Percentiles rank a stretch among this genome's conserved stretches.
Evolutionary conservation across 2,113 vertebrate genomes (phyloP).

Genomic region (Leptobrachium ailaonicum): DNA sequence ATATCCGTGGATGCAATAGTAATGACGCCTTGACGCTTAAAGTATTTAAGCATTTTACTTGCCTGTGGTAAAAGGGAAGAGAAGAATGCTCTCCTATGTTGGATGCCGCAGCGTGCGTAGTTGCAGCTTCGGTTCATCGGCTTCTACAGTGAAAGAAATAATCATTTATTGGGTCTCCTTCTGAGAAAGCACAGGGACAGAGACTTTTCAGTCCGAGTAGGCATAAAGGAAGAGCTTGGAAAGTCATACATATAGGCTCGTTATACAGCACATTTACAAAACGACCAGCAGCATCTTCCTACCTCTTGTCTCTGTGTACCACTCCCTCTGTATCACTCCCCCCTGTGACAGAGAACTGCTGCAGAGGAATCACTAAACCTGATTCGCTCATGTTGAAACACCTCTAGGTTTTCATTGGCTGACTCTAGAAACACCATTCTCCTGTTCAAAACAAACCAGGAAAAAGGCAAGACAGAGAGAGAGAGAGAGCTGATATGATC

Average conservation of each 20-base stretch:
- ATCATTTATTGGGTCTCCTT: constrained; percentile 34
- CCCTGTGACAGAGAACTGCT: constrained; percentile 42
- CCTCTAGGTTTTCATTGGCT: constrained; percentile 58
- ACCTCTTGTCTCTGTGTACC: constrained; percentile 41
- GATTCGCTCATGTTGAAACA: constrained; percentile 53
- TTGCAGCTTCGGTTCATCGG: constrained; percentile 27
- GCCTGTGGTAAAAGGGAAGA: constrained; percentile 33
- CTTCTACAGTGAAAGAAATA: constrained; percentile 37
- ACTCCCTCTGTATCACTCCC: constrained; percentile 46
- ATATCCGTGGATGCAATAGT: not conserved
- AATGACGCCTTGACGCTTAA: not conserved
- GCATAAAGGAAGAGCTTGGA: constrained; percentile 7
- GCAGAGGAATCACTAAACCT: constrained; percentile 46
- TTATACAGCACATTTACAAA: constrained; percentile 15
- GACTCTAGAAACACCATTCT: constrained; percentile 27
- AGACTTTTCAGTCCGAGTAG: constrained; percentile 2
- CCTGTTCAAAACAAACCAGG: constrained; percentile 31
- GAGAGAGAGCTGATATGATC: not conserved
- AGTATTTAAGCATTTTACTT: constrained; percentile 34
- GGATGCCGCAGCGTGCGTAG: constrained; percentile 31
- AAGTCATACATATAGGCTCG: constrained; percentile 11
- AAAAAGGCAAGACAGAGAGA: constrained; percentile 18
- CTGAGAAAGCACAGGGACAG: not conserved
- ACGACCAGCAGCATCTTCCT: constrained; percentile 43
- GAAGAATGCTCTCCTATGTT: constrained; percentile 32